Evolutionary conservation across 2,888 invertebrate species (phyloP).

Genomic region (Diarsia mendica): DNA sequence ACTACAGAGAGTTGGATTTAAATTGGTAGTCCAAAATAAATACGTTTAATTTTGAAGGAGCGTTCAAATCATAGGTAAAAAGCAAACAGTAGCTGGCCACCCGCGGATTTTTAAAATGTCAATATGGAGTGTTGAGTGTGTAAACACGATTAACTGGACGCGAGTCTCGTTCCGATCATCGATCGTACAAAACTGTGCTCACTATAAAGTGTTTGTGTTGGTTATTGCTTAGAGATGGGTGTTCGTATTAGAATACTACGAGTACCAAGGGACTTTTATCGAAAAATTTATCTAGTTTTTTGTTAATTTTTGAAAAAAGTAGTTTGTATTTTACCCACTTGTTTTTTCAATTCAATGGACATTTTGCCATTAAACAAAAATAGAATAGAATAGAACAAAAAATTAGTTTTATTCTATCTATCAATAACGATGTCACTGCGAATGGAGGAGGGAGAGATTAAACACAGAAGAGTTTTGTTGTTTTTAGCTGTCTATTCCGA

Average conservation of each 20-base stretch:
- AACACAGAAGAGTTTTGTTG: too few species aligned
- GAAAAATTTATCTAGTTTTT: not conserved
- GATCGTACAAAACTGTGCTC: conserved; percentile 80
- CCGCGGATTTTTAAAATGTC: conserved; percentile 82
- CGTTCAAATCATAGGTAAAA: conserved; percentile 80
- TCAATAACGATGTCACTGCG: too few species aligned
- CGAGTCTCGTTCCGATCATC: conserved; percentile 79
- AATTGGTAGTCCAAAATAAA: conserved; percentile 45
- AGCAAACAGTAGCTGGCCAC: conserved; percentile 88
- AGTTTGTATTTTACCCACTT: too few species aligned
- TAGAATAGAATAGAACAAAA: too few species aligned
- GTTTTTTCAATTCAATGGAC: too few species aligned
- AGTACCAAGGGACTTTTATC: not conserved
- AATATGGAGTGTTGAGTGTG: conserved; percentile 82
- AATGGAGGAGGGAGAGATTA: too few species aligned
- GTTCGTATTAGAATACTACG: not conserved
- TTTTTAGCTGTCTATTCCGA: too few species aligned
- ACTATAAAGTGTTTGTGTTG: conserved; percentile 75
- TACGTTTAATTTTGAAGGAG: conserved; percentile 71
- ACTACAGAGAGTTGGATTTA: conserved; percentile 26
- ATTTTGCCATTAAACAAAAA: too few species aligned
- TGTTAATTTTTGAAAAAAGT: too few species aligned
- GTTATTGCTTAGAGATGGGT: conserved; percentile 71
- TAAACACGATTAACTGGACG: conserved; percentile 85
- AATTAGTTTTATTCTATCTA: too few species aligned